A percentile compares a stretch with the other conserved stretches of the same genome.
Conservation (phyloP, 2,113 vertebrate genomes). For the Mobula birostris region DNA sequence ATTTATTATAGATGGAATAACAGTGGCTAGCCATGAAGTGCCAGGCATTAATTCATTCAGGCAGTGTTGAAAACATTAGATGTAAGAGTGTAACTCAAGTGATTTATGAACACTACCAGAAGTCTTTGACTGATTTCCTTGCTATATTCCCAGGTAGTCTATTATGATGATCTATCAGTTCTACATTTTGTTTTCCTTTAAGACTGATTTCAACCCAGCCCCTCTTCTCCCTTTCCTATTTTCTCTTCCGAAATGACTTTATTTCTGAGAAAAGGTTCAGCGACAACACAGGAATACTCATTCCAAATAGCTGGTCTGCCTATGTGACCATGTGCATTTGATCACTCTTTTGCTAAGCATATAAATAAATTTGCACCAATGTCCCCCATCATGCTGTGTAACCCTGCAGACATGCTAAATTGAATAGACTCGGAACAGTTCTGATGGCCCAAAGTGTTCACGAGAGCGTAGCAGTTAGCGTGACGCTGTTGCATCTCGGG, state of each 20-base stretch:
- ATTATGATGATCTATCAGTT: neutral
- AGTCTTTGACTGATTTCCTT: neutral
- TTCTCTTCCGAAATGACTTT: neutral
- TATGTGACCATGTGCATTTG: neutral
- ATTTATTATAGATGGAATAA: neutral
- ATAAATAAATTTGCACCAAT: neutral
- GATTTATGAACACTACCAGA: neutral
- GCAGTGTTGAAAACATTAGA: neutral
- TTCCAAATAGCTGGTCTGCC: neutral
- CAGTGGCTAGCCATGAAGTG: neutral
- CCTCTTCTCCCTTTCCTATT: neutral
- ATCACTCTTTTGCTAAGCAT: neutral
- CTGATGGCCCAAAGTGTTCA: too few relatives aligned
- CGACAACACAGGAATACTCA: neutral
- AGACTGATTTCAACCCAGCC: neutral
- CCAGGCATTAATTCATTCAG: neutral
- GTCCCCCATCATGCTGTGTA: too few relatives aligned
- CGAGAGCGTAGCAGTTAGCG: too few relatives aligned
- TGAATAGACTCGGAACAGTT: too few relatives aligned
- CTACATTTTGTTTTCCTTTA: conserved; percentile 1
- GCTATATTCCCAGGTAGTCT: neutral
- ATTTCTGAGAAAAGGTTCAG: neutral
- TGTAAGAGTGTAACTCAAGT: neutral
- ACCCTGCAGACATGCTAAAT: too few relatives aligned
- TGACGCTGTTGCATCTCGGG: too few relatives aligned